phyloP scores from a whole-genome alignment of 1,140 invertebrate species.

The Ladona fulva region DNA sequence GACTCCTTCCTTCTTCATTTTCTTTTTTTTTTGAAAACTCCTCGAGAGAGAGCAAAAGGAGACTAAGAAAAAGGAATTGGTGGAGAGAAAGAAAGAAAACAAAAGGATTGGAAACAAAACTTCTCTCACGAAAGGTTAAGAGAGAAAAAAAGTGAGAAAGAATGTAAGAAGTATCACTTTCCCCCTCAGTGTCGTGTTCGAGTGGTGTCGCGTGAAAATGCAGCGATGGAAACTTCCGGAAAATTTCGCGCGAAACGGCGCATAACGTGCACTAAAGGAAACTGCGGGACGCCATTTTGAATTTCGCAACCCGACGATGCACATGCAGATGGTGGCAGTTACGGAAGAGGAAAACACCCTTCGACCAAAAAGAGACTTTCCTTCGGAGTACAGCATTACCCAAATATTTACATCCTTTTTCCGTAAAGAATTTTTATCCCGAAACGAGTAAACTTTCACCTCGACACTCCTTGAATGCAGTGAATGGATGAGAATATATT shows the following conservation, averaged over 20 bases:
- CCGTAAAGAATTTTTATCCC: too few species aligned
- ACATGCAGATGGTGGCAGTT: background rate
- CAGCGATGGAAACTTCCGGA: conserved; percentile 7
- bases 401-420: too few species aligned
- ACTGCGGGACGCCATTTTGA: conserved; percentile 6
- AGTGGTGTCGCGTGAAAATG: background rate
- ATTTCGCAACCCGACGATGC: background rate
- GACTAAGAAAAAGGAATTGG: background rate
- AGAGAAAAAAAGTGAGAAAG: background rate
- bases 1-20: background rate
- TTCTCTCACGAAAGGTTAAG: too few species aligned
- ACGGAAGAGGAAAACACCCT: too few species aligned
- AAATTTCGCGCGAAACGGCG: background rate
- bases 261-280: conserved; percentile 5
- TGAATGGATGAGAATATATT: too few species aligned
- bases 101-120: too few species aligned
- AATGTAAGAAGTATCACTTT: background rate
- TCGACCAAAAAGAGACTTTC: too few species aligned
- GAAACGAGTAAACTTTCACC: too few species aligned
- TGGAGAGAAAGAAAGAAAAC: background rate
- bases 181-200: background rate
- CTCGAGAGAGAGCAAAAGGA: background rate
- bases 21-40: background rate
- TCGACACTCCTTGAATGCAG: too few species aligned
- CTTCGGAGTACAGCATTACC: too few species aligned